phyloP scores from a whole-genome alignment of 2,113 vertebrate genomes.

The Recurvirostra avosetta region DNA sequence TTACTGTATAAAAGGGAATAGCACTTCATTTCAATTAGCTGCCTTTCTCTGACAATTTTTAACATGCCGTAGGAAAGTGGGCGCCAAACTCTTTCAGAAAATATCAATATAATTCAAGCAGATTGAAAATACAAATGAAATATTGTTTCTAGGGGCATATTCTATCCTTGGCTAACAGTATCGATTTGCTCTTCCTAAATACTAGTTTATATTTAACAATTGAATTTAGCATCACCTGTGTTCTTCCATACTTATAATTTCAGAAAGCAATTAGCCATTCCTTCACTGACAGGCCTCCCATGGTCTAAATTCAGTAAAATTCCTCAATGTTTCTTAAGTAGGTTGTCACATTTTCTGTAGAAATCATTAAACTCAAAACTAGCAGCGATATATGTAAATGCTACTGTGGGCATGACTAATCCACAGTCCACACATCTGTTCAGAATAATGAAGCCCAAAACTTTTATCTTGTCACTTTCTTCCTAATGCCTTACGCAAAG shows the following conservation, averaged over 20 bases:
- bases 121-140: neutral
- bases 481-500: neutral
- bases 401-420: slow-evolving; percentile 9
- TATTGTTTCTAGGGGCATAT: neutral
- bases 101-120: neutral
- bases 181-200: neutral
- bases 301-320: slow-evolving; percentile 20
- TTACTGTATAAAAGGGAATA: neutral
- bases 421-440: neutral
- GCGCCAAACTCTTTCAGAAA: neutral
- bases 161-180: neutral
- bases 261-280: neutral
- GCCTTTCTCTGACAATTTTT: slow-evolving; percentile 12
- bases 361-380: neutral
- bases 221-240: neutral
- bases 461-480: neutral
- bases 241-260: neutral
- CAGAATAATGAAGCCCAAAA: neutral
- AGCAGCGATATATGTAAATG: neutral
- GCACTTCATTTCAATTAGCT: slow-evolving; percentile 10
- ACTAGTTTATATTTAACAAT: neutral
- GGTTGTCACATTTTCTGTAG: neutral
- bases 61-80: neutral
- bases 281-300: neutral
- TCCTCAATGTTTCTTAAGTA: slow-evolving; percentile 1